Base-by-base conservation (phyloP, 2,888 invertebrate genomes). In the Coronaproctus castanopsis region DNA sequence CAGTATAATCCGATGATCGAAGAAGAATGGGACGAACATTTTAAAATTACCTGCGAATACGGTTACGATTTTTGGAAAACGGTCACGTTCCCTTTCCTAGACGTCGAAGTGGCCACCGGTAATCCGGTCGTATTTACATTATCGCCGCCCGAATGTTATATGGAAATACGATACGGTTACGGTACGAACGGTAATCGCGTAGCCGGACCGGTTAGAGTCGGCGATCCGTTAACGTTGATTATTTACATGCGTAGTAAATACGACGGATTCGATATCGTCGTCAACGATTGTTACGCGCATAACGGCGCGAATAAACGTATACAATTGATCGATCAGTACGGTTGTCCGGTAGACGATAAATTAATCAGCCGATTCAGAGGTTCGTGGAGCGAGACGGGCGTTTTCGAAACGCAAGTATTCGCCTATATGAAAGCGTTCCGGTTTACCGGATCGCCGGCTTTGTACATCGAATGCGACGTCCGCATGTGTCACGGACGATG, bases 61-160 rank as follows among this genome's bases (percentile, higher is more conserved):
- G 92, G 92, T 60, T 92, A 92, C 70, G 92, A 92, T 73, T 92
- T 91, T 74, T 91, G 92, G 90, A 92, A 92, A 73, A 92, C 92
- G 0, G 91, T 92, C 50, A 91, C 92, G 0, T 92, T 92, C 73
- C 92, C 92, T 1, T 90, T 92, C 71, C 75, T 92, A 60, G 91
- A 92, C 70, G 91, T 92, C 59, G 91, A 92, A 72, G 90, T 91
- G 65, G 91, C 91, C 62, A 92, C 92, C 48, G 92, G 91, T 55
- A 91, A 91, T 73, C 92, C 92, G 19, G 89, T 92, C 20, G 87
- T 91, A 50, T 92, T 92, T 70, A 91, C 91, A 0, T 75, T 92
- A 57, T 88, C 88, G 64, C 92, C 92, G 1, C 92, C 92, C 0
- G 91, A 92, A 71, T 92, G 91, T 70, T 90, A 91, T 75, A 92